Evolutionary conservation across 2,113 vertebrate species (phyloP).

Genomic region (Bubo bubo): DNA sequence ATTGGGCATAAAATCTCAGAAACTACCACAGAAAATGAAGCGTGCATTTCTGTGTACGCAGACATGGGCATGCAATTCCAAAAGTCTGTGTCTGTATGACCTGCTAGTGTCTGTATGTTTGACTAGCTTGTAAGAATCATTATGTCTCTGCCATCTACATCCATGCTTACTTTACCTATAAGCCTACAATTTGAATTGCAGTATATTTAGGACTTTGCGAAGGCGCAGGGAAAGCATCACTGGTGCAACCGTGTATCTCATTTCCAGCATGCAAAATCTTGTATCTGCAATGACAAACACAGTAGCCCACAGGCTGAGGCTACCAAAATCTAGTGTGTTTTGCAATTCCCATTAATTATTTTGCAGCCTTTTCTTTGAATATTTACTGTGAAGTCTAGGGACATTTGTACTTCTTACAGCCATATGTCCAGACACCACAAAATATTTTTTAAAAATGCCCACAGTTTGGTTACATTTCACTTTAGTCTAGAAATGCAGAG

Average conservation of each 20-base stretch:
- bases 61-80: neutral
- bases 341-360: neutral
- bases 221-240: neutral
- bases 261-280: conserved; percentile 36
- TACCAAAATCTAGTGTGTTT: neutral
- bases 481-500: conserved; percentile 17
- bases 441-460: neutral
- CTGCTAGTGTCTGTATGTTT: neutral
- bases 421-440: neutral
- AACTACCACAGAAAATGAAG: neutral
- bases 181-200: neutral
- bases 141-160: neutral
- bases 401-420: neutral
- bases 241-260: neutral
- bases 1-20: neutral
- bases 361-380: conserved; percentile 20
- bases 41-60: neutral
- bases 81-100: neutral
- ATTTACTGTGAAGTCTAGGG: neutral
- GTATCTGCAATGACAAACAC: neutral
- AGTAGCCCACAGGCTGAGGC: neutral
- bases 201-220: neutral
- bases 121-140: neutral
- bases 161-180: neutral
- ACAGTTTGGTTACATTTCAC: neutral